Evolutionary conservation across 2,113 vertebrate genomes (phyloP).

Genomic region (Passer domesticus): DNA sequence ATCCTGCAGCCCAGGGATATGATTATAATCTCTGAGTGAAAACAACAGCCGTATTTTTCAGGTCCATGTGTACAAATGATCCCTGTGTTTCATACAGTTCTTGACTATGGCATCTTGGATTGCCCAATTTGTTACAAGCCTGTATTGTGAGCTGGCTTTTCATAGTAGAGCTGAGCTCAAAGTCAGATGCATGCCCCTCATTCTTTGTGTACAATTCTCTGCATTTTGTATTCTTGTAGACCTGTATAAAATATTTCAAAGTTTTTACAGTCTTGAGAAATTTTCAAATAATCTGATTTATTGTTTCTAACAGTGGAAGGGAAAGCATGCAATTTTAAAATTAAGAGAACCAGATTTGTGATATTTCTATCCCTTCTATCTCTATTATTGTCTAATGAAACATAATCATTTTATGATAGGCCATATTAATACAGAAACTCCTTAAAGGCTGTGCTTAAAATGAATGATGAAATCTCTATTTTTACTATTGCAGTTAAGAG

Average conservation of each 20-base stretch:
- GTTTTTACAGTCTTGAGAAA: neutral
- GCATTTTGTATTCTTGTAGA: constrained; percentile 25
- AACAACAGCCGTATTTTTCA: constrained; percentile 76
- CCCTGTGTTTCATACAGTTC: constrained; percentile 65
- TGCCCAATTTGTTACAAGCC: constrained; percentile 86
- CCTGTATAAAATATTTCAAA: constrained; percentile 38
- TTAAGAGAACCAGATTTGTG: neutral
- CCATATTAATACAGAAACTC: constrained; percentile 12
- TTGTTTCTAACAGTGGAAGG: neutral
- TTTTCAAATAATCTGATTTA: neutral
- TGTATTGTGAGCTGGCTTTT: constrained; percentile 75
- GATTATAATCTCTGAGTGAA: constrained; percentile 81
- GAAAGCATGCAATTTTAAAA: neutral
- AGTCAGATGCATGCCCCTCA: constrained; percentile 22
- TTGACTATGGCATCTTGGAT: constrained; percentile 75
- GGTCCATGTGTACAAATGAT: constrained; percentile 76
- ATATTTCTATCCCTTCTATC: constrained; percentile 6
- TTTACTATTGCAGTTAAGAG: constrained; percentile 23
- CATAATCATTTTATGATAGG: constrained; percentile 36
- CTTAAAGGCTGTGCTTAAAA: neutral
- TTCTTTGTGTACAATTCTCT: constrained; percentile 12
- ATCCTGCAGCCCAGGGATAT: constrained; percentile 76
- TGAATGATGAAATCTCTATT: constrained; percentile 19
- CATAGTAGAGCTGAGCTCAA: constrained; percentile 18
- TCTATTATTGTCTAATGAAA: constrained; percentile 33